Percentiles rank a stretch among this genome's conserved stretches.
phyloP scores from a whole-genome alignment of 2,888 invertebrate species.

The Leptura quadrifasciata region DNA sequence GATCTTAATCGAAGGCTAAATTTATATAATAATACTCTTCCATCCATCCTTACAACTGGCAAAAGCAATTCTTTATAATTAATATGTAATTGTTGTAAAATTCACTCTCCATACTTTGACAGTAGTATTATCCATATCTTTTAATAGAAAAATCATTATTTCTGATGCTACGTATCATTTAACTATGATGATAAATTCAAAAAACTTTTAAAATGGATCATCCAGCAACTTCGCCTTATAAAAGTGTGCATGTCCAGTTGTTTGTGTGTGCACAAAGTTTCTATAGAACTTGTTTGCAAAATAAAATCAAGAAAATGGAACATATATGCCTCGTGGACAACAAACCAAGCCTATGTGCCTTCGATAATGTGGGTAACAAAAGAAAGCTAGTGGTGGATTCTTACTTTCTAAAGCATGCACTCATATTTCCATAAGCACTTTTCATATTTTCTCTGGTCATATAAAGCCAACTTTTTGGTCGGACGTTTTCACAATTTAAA shows the following conservation, averaged over 20 bases:
- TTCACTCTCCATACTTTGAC: too few relatives aligned
- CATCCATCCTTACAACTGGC: too few relatives aligned
- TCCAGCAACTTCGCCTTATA: neutral
- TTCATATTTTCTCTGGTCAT: slow-evolving; percentile 52
- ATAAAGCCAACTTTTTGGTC: slow-evolving; percentile 58
- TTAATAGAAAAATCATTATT: too few relatives aligned
- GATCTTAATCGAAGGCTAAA: too few relatives aligned
- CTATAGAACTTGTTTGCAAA: neutral
- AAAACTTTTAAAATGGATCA: slow-evolving; percentile 5
- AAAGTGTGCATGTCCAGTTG: slow-evolving; percentile 12
- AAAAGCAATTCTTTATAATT: too few relatives aligned
- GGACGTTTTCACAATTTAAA: slow-evolving; percentile 18
- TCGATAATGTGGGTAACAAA: slow-evolving; percentile 1
- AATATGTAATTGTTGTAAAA: too few relatives aligned
- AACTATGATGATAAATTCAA: too few relatives aligned
- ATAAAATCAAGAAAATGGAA: neutral
- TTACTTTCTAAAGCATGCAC: slow-evolving; percentile 52
- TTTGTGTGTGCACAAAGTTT: slow-evolving; percentile 1
- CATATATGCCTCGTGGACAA: neutral
- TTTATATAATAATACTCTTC: too few relatives aligned
- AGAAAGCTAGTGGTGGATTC: slow-evolving; percentile 54
- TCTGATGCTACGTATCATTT: too few relatives aligned
- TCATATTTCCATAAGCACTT: slow-evolving; percentile 49
- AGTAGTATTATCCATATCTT: too few relatives aligned
- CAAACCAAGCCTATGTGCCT: neutral